Evolutionary conservation across 1,140 invertebrate genomes (phyloP).

Genomic region (Papilio polytes): DNA sequence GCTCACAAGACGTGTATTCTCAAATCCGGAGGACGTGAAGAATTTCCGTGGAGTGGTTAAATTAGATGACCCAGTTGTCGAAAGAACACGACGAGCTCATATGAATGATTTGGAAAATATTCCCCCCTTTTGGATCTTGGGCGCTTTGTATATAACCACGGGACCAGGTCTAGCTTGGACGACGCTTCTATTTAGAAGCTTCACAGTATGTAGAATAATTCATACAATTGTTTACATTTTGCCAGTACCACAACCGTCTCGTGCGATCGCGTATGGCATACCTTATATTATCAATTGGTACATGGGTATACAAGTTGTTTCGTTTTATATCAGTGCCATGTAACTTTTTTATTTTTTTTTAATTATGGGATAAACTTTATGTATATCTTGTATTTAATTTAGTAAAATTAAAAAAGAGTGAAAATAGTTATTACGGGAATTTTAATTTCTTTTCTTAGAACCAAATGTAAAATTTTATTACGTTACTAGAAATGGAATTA

Average conservation of each 20-base stretch:
- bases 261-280: conserved; percentile 57
- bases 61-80: conserved; percentile 82
- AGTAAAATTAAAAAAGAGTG: neutral
- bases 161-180: conserved; percentile 83
- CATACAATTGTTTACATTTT: conserved; percentile 88
- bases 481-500: too few species aligned
- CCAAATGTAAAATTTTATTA: too few species aligned
- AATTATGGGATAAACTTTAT: neutral
- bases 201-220: conserved; percentile 84
- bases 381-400: neutral
- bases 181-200: conserved; percentile 85
- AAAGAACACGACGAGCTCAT: conserved; percentile 86
- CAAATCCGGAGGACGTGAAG: conserved; percentile 71
- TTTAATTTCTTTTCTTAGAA: too few species aligned
- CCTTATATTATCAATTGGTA: conserved; percentile 60
- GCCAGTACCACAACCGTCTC: conserved; percentile 63
- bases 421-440: too few species aligned
- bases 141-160: conserved; percentile 86
- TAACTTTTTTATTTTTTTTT: conserved; percentile 40
- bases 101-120: conserved; percentile 92
- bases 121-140: conserved; percentile 86
- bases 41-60: conserved; percentile 72
- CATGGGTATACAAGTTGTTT: conserved; percentile 67
- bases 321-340: conserved; percentile 59
- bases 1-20: conserved; percentile 64